Conservation (phyloP, 1,140 invertebrate genomes). For the Plectrocnemia conspersa region DNA sequence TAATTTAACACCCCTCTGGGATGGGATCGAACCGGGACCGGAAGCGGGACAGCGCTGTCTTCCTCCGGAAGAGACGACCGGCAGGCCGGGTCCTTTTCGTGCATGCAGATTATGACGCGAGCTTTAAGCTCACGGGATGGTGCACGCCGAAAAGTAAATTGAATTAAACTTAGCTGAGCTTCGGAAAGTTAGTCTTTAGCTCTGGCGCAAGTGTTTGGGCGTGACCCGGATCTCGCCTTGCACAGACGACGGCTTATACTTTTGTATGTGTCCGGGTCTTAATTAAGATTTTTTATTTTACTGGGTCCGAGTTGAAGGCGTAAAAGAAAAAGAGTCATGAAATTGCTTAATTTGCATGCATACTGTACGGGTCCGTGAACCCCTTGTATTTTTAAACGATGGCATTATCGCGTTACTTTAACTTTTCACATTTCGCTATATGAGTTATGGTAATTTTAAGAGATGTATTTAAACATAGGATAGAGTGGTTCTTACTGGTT, state of each 20-base stretch:
- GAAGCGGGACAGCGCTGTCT: background rate
- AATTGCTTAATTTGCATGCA: constrained; percentile 33
- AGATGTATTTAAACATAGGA: no score
- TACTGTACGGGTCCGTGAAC: constrained; percentile 8
- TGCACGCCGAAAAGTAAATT: constrained; percentile 31
- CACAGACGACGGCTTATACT: background rate
- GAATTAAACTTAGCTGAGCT: constrained; percentile 32
- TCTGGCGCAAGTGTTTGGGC: constrained; percentile 25
- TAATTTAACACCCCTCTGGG: constrained; percentile 23
- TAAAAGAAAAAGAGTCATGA: constrained; percentile 17
- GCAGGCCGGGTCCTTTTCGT: background rate
- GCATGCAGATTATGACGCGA: constrained; percentile 23
- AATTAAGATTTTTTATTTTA: constrained; percentile 28
- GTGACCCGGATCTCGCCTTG: background rate
- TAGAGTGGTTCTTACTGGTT: background rate
- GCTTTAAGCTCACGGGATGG: constrained; percentile 26
- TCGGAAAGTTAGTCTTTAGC: constrained; percentile 17
- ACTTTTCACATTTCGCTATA: no score
- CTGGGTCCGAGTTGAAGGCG: constrained; percentile 7
- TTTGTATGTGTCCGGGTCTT: constrained; percentile 20
- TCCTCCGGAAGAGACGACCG: background rate
- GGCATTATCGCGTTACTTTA: no score
- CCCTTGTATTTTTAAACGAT: no score
- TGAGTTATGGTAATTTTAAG: no score
- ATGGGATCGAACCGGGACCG: background rate